phyloP scores from a whole-genome alignment of 2,113 vertebrate species.

The Hypomesus transpacificus region DNA sequence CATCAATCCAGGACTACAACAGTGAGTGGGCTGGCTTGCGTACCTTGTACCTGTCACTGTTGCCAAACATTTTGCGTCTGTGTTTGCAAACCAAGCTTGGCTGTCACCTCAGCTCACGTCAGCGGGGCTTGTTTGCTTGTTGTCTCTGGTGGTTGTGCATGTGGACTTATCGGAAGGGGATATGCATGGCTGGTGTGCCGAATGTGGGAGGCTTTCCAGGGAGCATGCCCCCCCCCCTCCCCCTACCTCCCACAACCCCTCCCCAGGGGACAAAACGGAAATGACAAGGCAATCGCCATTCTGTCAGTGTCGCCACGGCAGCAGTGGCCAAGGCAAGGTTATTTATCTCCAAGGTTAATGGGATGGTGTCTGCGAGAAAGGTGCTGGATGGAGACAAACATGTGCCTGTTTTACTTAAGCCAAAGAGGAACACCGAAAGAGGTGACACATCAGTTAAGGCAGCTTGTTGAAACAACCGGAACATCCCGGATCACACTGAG shows the following conservation, averaged over 20 bases:
- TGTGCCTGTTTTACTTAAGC: constrained; percentile 71
- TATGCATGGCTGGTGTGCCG: constrained; percentile 56
- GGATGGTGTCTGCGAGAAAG: constrained; percentile 70
- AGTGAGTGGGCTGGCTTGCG: too few relatives aligned
- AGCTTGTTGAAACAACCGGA: neutral
- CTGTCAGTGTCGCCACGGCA: constrained; percentile 71
- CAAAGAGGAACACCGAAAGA: constrained; percentile 48
- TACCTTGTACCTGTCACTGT: too few relatives aligned
- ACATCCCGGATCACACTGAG: neutral
- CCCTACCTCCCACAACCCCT: too few relatives aligned
- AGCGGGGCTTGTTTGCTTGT: constrained; percentile 49
- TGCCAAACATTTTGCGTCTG: neutral
- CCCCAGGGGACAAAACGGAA: constrained; percentile 69
- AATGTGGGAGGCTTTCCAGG: constrained; percentile 68
- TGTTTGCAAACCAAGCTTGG: constrained; percentile 15
- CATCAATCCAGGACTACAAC: too few relatives aligned
- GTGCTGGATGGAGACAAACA: constrained; percentile 72
- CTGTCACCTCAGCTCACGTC: constrained; percentile 47
- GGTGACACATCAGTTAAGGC: constrained; percentile 40
- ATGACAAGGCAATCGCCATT: constrained; percentile 77
- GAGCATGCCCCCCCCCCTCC: constrained; percentile 28
- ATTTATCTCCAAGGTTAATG: constrained; percentile 78
- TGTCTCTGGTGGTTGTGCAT: constrained; percentile 51
- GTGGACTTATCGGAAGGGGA: constrained; percentile 61
- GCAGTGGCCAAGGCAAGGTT: constrained; percentile 55